Evolutionary conservation across 2,113 vertebrate genomes (phyloP).

Genomic region (Gallinago undulata): DNA sequence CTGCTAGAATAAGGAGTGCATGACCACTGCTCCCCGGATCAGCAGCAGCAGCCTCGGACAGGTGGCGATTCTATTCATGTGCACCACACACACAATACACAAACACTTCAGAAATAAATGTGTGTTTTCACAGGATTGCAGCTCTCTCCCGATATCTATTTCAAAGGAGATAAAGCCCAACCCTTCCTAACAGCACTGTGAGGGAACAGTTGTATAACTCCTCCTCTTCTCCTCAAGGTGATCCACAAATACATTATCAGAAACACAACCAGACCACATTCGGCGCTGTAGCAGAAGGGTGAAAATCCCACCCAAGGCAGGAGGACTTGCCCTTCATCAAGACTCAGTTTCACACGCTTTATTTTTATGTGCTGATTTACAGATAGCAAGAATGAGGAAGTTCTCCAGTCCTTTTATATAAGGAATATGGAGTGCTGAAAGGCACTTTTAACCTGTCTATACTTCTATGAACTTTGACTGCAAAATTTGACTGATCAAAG

Average conservation of each 20-base stretch:
- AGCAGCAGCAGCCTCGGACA: slow-evolving; percentile 52
- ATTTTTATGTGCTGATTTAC: slow-evolving; percentile 39
- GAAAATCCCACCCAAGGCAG: slow-evolving; percentile 14
- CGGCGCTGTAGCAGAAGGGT: not conserved
- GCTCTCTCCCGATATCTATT: slow-evolving; percentile 51
- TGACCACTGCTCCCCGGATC: slow-evolving; percentile 1
- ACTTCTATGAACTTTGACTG: not conserved
- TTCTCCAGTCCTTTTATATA: not conserved
- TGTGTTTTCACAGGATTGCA: slow-evolving; percentile 57
- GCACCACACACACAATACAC: slow-evolving; percentile 37
- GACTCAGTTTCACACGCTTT: slow-evolving; percentile 21
- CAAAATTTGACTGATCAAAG: not conserved
- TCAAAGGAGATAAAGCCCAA: slow-evolving; percentile 57
- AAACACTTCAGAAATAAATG: slow-evolving; percentile 67
- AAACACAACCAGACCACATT: not conserved
- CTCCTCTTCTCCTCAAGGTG: slow-evolving; percentile 54
- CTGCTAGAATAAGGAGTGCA: not conserved
- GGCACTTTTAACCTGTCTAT: not conserved
- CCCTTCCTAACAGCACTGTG: slow-evolving; percentile 15
- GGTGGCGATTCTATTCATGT: slow-evolving; percentile 49
- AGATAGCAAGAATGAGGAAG: not conserved
- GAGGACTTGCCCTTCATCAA: not conserved
- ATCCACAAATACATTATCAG: slow-evolving; percentile 48
- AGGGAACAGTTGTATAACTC: slow-evolving; percentile 47
- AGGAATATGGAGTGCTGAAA: not conserved